Evolutionary conservation across 2,888 invertebrate genomes (phyloP).

Genomic region (Pelosia muscerda): DNA sequence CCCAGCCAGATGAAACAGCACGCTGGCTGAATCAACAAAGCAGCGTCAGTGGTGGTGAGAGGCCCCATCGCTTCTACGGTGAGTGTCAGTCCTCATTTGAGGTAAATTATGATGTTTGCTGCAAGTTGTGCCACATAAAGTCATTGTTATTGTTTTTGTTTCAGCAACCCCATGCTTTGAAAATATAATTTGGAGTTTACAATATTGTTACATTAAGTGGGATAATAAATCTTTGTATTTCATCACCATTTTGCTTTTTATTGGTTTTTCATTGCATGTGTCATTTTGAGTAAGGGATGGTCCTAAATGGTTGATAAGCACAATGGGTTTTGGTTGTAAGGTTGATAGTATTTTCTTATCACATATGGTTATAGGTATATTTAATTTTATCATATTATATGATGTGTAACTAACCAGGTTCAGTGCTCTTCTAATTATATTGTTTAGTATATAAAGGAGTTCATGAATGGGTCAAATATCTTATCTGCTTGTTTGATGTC

Average conservation of each 20-base stretch:
- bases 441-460: slow-evolving; percentile 56
- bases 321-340: slow-evolving; percentile 28
- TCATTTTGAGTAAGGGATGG: slow-evolving; percentile 32
- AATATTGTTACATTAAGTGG: slow-evolving; percentile 48
- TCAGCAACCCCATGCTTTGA: slow-evolving; percentile 73
- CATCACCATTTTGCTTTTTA: slow-evolving; percentile 51
- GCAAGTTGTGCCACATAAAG: slow-evolving; percentile 49
- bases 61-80: slow-evolving; percentile 85
- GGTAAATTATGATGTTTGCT: slow-evolving; percentile 39
- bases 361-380: neutral
- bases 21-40: slow-evolving; percentile 82
- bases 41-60: slow-evolving; percentile 70
- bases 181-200: slow-evolving; percentile 55
- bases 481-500: slow-evolving; percentile 64
- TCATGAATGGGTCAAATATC: slow-evolving; percentile 68
- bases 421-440: slow-evolving; percentile 57
- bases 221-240: slow-evolving; percentile 46
- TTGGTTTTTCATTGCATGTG: slow-evolving; percentile 50
- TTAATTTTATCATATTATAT: neutral
- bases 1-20: slow-evolving; percentile 84
- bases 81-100: slow-evolving; percentile 60
- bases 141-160: slow-evolving; percentile 70
- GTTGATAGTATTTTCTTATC: slow-evolving; percentile 15
- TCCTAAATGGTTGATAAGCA: slow-evolving; percentile 26
- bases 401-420: slow-evolving; percentile 49